Evolutionary conservation across 37 sponge, comb jelly and placozoan species (phyloP), one percentile per base, ranked within the genome.

Genomic region (Haliclona indistincta): DNA sequence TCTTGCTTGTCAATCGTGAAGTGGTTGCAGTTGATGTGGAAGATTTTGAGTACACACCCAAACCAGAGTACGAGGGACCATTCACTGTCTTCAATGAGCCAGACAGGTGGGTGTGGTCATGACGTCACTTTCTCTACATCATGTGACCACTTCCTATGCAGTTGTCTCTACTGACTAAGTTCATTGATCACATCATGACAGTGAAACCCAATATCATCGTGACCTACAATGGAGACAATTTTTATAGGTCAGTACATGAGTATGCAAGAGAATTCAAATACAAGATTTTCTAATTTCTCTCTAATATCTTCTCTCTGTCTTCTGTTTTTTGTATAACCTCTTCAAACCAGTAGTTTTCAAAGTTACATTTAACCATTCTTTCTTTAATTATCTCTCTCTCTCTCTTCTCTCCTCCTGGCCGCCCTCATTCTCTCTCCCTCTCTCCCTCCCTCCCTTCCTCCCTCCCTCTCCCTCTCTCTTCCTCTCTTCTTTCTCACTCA

Each of bases 31-130:
- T 76, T 0, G 96, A 98, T 67, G 90, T 98, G 49, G 94, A 90
- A 56, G 94, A 98, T 56, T 95, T 98, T 84, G 99, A 98, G 81
- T 98, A 95, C 87, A 98, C 99, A 38, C 99, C 99, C 7, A 86
- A 85, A 61, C 99, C 96, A 5, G 99, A 98, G 61, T 98, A 90
- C 47, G 96, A 95, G 56, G 99, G 99, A 25, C 94, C 94, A 3
- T 98, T 98, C 52, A 95, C 63, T n/a, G 78, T 98, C 5, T 77
- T 83, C 52, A 98, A 98, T 76, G 96, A 95, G 72, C 89, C 86
- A 23, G 84, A 91, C 66, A 95, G 94, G 82, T 80, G 84, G 1
- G 13, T 54, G 43, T 53, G 3, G 53, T 67, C 63, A 58, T 20
- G n/a, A 6, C 6, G 6, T n/a, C 26, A 6, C 53, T 2, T 60